A percentile compares a stretch with the other conserved stretches of the same genome.
phyloP scores from a whole-genome alignment of 1,140 invertebrate species.

The Drosophila yakuba region DNA sequence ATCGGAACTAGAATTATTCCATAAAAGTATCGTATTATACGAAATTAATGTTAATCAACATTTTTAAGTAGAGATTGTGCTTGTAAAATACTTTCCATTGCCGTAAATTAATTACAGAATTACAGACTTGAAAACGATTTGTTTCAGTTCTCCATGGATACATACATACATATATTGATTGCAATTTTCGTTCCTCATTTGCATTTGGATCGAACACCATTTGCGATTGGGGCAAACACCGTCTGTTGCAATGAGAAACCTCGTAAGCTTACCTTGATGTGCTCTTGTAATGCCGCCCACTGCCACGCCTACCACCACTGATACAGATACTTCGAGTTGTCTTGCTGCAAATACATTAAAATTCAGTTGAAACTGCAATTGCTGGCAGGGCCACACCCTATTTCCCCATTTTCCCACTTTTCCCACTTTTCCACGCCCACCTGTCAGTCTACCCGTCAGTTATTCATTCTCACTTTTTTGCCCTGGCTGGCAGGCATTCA shows the following conservation, averaged over 20 bases:
- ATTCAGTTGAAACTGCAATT: constrained; percentile 61
- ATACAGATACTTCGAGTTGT: constrained; percentile 30
- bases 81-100: too few species aligned
- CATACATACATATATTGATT: constrained; percentile 11
- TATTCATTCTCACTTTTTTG: neutral
- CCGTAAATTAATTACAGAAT: neutral
- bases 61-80: too few species aligned
- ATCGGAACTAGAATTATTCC: too few species aligned
- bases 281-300: neutral
- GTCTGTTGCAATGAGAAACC: constrained; percentile 48
- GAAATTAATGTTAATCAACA: too few species aligned
- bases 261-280: constrained; percentile 16
- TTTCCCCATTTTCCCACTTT: neutral
- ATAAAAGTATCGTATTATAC: too few species aligned
- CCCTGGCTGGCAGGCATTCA: constrained; percentile 57
- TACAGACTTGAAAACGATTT: neutral
- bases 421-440: constrained; percentile 7
- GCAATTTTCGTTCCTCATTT: constrained; percentile 42
- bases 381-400: constrained; percentile 38
- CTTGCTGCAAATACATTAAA: constrained; percentile 68
- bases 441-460: constrained; percentile 10
- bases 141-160: neutral
- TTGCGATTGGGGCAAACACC: constrained; percentile 5
- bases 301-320: constrained; percentile 8
- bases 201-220: constrained; percentile 52